Evolutionary conservation across 2,113 vertebrate genomes (phyloP), one percentile per base, ranked within the genome.

Genomic region (Poeciliopsis turrubarensis): DNA sequence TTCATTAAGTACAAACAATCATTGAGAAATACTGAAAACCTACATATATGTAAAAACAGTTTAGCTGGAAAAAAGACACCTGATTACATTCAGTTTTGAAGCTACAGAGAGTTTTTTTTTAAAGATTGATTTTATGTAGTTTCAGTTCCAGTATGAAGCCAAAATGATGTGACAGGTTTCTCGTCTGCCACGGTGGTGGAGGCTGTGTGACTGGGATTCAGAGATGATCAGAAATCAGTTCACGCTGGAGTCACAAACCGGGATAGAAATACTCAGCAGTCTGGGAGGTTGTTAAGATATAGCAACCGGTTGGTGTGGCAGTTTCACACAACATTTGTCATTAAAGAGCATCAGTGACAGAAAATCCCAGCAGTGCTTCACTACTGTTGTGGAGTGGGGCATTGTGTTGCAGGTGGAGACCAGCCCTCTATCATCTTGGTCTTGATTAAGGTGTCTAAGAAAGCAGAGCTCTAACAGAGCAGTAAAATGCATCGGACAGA

Each of bases 401-500:
- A 12, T 3, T 67, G 31, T 72, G 15, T 3, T 26, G 70, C 13
- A 47, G 72, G 82, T 29, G 14, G 22, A 80, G 82, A 72, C 72
- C 9, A 64, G 73, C 78, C 54, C 61, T 72, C 51, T 11, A 82
- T 80, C 47, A 84, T 32, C 61, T 73, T 54, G 68, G 70, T 71
- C 62, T 54, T 73, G 64, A 31, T 75, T 57, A 60, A 67, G 39
- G 26, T 44, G 26, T 44, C 25, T 57, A 6, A 77, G 79, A 81
- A 85, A 25, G 31, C 64, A 60, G 51, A 70, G 64, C 65, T 75
- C 73, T 74, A 68, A 75, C 64, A 81, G 27, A 30, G 65, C 72
- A 84, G 68, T 84, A 68, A 79, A 81, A 83, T 9, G 37, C 73
- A 80, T 85, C 37, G 70, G 70, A 86, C 72, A 77, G 80, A 79